These are phyloP conservation scores for Palythoa heliodiscus DNA, from an alignment of 92 coral and sea anemone species.

Conservation along the genomic window DNA sequence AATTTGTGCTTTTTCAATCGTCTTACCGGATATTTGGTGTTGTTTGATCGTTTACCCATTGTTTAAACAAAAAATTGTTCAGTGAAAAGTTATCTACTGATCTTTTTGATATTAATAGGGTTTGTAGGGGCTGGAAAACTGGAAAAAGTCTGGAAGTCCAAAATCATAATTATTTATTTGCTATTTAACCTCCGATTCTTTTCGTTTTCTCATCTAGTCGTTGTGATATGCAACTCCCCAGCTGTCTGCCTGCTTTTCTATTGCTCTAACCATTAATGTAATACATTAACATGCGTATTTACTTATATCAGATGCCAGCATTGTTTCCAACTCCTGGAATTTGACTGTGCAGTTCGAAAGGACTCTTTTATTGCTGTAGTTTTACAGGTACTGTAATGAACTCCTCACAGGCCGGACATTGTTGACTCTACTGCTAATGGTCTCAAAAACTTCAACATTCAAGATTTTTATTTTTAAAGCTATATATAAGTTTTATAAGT, in stretches of 20 bases:
- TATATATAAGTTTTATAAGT: no score
- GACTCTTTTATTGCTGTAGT: conserved; percentile 9
- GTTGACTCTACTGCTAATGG: not conserved
- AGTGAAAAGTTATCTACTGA: not conserved
- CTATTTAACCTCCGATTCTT: no score
- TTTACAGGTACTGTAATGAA: not conserved
- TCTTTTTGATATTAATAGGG: not conserved
- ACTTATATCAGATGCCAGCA: conserved; percentile 24
- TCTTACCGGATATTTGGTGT: no score
- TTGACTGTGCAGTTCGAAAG: conserved; percentile 21
- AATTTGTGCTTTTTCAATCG: no score
- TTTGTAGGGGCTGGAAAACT: no score
- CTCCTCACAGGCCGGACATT: not conserved
- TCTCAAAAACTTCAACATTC: not conserved
- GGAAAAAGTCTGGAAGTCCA: no score
- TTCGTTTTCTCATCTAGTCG: no score
- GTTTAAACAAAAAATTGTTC: no score
- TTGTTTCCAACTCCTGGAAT: conserved; percentile 35
- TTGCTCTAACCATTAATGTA: not conserved
- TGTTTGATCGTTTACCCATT: no score
- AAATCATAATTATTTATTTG: no score
- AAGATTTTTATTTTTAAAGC: not conserved
- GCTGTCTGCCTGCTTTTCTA: no score
- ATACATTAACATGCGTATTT: not conserved
- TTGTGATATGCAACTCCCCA: no score